A percentile compares a stretch with the other conserved stretches of the same genome.
Conservation (phyloP, 1,140 invertebrate genomes). For the Mya arenaria region DNA sequence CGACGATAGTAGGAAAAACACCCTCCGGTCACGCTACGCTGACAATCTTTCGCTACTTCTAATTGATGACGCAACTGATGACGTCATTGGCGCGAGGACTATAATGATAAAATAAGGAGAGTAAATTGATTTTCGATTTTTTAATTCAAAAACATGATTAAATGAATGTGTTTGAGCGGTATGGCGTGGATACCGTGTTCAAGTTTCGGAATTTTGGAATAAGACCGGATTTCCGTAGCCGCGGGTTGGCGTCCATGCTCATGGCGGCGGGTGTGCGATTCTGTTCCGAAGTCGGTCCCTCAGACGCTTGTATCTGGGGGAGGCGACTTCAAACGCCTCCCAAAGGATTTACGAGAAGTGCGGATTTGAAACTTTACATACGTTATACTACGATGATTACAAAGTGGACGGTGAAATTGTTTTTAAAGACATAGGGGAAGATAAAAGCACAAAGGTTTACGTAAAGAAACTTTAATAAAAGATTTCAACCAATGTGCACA, state of each 20-base stretch:
- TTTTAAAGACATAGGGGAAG: slow-evolving; percentile 34
- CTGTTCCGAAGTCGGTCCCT: slow-evolving; percentile 22
- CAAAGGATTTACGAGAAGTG: slow-evolving; percentile 47
- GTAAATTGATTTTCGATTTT: not conserved
- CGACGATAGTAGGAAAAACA: not conserved
- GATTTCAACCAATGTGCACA: too few relatives aligned
- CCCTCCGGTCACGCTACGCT: not conserved
- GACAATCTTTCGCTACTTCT: slow-evolving; percentile 26
- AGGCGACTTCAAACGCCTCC: slow-evolving; percentile 22
- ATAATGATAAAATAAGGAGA: not conserved
- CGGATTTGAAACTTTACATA: slow-evolving; percentile 16
- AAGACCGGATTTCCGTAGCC: slow-evolving; percentile 1
- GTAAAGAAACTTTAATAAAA: slow-evolving; percentile 17
- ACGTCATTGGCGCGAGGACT: slow-evolving; percentile 24
- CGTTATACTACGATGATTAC: slow-evolving; percentile 34
- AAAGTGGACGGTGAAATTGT: slow-evolving; percentile 42
- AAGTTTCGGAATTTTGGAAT: not conserved
- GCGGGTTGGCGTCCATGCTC: slow-evolving; percentile 3
- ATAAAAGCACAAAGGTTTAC: slow-evolving; percentile 27
- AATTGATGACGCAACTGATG: not conserved
- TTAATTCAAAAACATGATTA: slow-evolving; percentile 5
- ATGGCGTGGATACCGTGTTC: not conserved
- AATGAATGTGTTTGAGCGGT: slow-evolving; percentile 28
- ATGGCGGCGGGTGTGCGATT: slow-evolving; percentile 16
- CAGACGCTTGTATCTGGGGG: slow-evolving; percentile 15